Base-by-base conservation (phyloP, 2,888 invertebrate species). In the Ischnura elegans region DNA sequence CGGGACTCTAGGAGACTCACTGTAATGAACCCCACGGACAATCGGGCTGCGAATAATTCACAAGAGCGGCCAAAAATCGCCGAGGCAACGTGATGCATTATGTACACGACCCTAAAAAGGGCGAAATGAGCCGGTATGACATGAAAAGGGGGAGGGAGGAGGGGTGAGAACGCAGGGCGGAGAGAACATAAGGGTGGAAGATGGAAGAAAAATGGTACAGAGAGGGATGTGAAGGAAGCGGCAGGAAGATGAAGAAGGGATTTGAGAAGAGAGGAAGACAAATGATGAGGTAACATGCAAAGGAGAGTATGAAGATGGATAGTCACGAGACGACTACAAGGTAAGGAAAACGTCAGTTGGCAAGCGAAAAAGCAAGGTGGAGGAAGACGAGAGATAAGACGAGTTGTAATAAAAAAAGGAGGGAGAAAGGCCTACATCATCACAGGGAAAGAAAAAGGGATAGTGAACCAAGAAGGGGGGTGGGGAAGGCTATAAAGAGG, bases 221-320 rank as follows among this genome's bases (percentile, higher is more conserved):
- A 10, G 51, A 51, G 2, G 51, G 19, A 10, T 19, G 51, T 19
- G 13, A 51, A 1, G 8, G 51, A 6, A 51, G 61, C 61, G n/a
- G 76, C 25, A 36, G 36, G 76, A 76, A 36, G 36, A 76, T 61
- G 76, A 76, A n/a, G n/a, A 36, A 76, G 76, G 76, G 36, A 76
- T 76, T 76, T 76, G 76, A 76, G 76, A 16, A 76, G 16, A 76
- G 76, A 36, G 16, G 36, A 76, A 76, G 76, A 76, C 76, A 76
- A 76, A 76, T 76, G 29, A 76, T 13, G 29, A 76, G 76, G 36
- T 76, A 51, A 61, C 61, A 25, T 25, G 16, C 76, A 76, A 76
- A 36, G 76, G 16, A 76, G 16, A 76, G 76, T 76, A 76, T 36
- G 76, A 76, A 76, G 36, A 76, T 29, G 76, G 76, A 76, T 76